Conservation (phyloP, 2,888 invertebrate genomes). For the Agrenia bidenticulata region DNA sequence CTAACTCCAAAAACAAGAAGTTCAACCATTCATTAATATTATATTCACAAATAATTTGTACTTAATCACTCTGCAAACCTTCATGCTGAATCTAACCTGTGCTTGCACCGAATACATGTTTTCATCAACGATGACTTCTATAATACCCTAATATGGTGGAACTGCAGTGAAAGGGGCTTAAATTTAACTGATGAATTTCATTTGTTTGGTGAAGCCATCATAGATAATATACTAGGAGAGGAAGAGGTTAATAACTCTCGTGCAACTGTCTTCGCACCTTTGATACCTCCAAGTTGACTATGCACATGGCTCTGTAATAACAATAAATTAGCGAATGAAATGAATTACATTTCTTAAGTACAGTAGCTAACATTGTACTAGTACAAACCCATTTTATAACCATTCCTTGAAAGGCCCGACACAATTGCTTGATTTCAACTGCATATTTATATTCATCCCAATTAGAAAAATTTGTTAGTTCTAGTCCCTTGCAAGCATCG, state of each 20-base stretch:
- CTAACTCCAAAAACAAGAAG: no score
- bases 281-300: constrained; percentile 11
- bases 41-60: no score
- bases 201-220: no score
- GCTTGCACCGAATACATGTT: no score
- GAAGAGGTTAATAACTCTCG: background rate
- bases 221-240: no score
- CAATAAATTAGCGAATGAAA: constrained; percentile 22
- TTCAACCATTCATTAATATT: no score
- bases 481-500: background rate
- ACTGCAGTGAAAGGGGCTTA: no score
- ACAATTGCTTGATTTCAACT: constrained; percentile 29
- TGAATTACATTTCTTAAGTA: constrained; percentile 1
- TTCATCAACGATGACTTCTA: no score
- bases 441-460: constrained; percentile 42
- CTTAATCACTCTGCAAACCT: no score
- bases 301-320: constrained; percentile 1
- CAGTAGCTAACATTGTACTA: background rate
- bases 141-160: no score
- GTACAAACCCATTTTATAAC: constrained; percentile 35
- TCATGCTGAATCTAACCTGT: no score
- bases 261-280: constrained; percentile 24
- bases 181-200: no score
- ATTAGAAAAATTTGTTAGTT: constrained; percentile 17
- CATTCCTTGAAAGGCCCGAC: constrained; percentile 29